These are phyloP conservation scores for Micromys minutus DNA, from an alignment of 2,113 vertebrate genomes.

Conservation along the genomic window DNA sequence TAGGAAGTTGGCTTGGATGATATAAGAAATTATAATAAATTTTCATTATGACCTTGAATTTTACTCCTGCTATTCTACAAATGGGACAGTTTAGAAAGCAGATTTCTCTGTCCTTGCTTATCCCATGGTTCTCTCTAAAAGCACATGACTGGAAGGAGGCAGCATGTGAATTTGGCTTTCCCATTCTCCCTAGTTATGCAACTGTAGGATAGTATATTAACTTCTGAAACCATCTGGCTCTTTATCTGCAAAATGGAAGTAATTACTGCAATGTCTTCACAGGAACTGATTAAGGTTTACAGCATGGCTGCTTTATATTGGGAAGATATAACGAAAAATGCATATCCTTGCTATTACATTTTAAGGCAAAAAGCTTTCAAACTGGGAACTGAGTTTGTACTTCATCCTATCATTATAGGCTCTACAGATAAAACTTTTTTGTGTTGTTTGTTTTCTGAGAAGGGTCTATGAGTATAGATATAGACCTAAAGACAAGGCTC, in stretches of 20 bases:
- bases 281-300: background rate
- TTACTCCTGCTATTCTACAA: background rate
- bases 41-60: slow-evolving; percentile 46
- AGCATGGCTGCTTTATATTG: background rate
- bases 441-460: background rate
- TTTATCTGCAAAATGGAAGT: background rate
- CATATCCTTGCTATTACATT: background rate
- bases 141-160: background rate
- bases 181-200: background rate
- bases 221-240: background rate
- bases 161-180: no score
- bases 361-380: background rate
- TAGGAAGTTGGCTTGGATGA: slow-evolving; percentile 40
- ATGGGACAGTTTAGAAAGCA: background rate
- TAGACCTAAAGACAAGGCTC: background rate
- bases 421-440: background rate
- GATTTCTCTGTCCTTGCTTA: background rate
- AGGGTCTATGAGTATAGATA: background rate
- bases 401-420: background rate
- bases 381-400: background rate
- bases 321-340: background rate
- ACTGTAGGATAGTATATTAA: background rate
- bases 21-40: background rate
- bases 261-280: background rate
- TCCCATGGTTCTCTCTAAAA: background rate